Evolutionary conservation across 2,797 vertebrate species (phyloP), one percentile per base, ranked within the genome.

Genomic region (Sebastes glaucus): DNA sequence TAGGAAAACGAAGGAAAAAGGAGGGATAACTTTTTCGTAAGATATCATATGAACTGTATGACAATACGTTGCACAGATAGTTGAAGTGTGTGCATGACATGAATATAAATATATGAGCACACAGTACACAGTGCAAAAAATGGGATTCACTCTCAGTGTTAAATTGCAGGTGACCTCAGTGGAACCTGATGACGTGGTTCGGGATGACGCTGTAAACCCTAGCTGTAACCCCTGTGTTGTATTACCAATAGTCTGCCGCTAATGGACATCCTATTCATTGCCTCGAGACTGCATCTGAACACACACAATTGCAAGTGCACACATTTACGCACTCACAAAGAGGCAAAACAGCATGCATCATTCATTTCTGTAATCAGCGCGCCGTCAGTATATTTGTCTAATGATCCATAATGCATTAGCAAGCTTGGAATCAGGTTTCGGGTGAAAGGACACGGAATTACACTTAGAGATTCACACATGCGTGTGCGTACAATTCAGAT

Each of bases 341-440:
- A 33, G 23, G 35, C 46, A 71, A 83, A 82, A 82, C 62, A 30
- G 62, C 71, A 85, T 80, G 83, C 89, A 86, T 91, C 89, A 85
- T 89, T 93, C 86, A 85, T 87, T 88, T 80, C 65, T 90, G 81
- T 89, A 90, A 93, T 92, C 90, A 89, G 79, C 55, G 71, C 32
- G 49, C 86, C 38, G 65, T 74, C 85, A 81, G 84, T 92, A 65
- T 88, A 82, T 90, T 89, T 86, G 83, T 91, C 77, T 90, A 93
- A 92, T 92, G 91, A 90, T 86, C 86, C 88, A 78, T 92, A 76
- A 81, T 74, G 69, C 88, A 92, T 92, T 88, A 87, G 87, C 77
- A 32, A 81, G 77, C 78, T 77, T 74, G 64, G 80, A 84, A 84
- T 84, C 80, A 66, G 53, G 52, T 88, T 87, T 84, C 18, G 62